A percentile compares a stretch with the other conserved stretches of the same genome.
These are phyloP conservation scores for Drosophila quinaria DNA, from an alignment of 2,888 invertebrate species.

Conservation along the genomic window DNA sequence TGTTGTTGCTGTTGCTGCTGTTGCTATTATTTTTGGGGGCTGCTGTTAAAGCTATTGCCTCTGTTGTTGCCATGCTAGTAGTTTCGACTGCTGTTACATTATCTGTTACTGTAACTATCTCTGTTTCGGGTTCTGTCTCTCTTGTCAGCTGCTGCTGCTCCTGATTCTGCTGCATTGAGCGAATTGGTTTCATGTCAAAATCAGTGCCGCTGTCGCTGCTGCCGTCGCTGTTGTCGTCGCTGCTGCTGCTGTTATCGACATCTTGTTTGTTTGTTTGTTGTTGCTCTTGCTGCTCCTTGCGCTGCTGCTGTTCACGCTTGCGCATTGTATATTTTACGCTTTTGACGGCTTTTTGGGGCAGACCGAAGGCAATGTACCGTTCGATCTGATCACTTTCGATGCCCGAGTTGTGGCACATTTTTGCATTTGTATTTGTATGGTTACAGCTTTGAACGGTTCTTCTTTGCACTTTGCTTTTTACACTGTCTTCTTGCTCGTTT, in stretches of 20 bases:
- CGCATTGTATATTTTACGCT: slow-evolving; percentile 81
- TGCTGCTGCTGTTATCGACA: slow-evolving; percentile 38
- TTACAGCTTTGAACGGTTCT: slow-evolving; percentile 33
- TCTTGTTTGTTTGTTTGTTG: slow-evolving; percentile 38
- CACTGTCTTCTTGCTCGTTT: slow-evolving; percentile 18
- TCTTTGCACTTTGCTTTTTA: slow-evolving; percentile 28
- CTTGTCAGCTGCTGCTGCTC: slow-evolving; percentile 17
- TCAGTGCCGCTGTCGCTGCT: slow-evolving; percentile 57
- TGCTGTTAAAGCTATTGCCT: slow-evolving; percentile 22
- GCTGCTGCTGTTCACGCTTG: slow-evolving; percentile 73
- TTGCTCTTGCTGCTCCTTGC: slow-evolving; percentile 23
- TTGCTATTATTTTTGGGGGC: slow-evolving; percentile 29
- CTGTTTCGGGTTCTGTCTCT: background rate
- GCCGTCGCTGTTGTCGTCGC: slow-evolving; percentile 25
- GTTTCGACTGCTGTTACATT: slow-evolving; percentile 5
- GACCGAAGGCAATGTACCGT: slow-evolving; percentile 82
- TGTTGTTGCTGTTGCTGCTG: slow-evolving; percentile 52
- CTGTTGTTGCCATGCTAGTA: slow-evolving; percentile 9
- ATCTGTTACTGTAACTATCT: slow-evolving; percentile 8
- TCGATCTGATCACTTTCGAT: slow-evolving; percentile 84
- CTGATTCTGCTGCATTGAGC: slow-evolving; percentile 12
- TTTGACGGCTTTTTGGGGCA: slow-evolving; percentile 84
- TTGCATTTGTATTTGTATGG: slow-evolving; percentile 61
- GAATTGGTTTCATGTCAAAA: slow-evolving; percentile 32
- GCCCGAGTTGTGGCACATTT: slow-evolving; percentile 84